phyloP scores from a whole-genome alignment of 1,140 invertebrate genomes.

The Rhizoglyphus robini region DNA sequence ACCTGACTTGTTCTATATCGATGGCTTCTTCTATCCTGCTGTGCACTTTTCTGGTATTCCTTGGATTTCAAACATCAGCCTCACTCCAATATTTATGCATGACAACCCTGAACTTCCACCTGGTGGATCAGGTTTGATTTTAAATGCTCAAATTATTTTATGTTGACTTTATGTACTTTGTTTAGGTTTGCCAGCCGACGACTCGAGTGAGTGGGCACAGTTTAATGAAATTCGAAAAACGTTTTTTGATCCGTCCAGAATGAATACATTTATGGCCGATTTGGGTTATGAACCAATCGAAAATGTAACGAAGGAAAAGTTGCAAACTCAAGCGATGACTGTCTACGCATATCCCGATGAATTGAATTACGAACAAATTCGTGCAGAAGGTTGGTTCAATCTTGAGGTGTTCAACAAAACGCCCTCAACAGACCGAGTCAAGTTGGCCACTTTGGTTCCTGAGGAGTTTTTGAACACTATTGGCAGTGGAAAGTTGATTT shows the following conservation, averaged over 20 bases:
- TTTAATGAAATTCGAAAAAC: not conserved
- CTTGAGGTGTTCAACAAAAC: slow-evolving; percentile 16
- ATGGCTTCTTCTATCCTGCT: slow-evolving; percentile 13
- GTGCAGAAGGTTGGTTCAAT: not conserved
- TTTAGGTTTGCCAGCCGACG: not conserved
- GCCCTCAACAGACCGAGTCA: not conserved
- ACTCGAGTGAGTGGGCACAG: not conserved
- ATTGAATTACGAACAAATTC: slow-evolving; percentile 18
- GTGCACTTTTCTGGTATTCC: not conserved
- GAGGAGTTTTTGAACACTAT: not conserved
- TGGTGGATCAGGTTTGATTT: not conserved
- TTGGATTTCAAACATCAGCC: not conserved
- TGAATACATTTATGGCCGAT: not conserved
- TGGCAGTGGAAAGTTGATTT: slow-evolving; percentile 17
- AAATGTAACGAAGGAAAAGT: not conserved
- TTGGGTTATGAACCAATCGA: not conserved
- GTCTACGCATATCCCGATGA: slow-evolving; percentile 18
- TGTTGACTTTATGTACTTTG: too few relatives aligned
- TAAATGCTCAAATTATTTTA: too few relatives aligned
- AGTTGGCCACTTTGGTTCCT: not conserved
- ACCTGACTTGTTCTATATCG: slow-evolving; percentile 5
- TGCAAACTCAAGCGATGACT: not conserved
- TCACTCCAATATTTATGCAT: not conserved
- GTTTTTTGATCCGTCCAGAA: not conserved
- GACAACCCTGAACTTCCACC: not conserved